Evolutionary conservation across 2,113 vertebrate genomes (phyloP).

Genomic region (Tichodroma muraria): DNA sequence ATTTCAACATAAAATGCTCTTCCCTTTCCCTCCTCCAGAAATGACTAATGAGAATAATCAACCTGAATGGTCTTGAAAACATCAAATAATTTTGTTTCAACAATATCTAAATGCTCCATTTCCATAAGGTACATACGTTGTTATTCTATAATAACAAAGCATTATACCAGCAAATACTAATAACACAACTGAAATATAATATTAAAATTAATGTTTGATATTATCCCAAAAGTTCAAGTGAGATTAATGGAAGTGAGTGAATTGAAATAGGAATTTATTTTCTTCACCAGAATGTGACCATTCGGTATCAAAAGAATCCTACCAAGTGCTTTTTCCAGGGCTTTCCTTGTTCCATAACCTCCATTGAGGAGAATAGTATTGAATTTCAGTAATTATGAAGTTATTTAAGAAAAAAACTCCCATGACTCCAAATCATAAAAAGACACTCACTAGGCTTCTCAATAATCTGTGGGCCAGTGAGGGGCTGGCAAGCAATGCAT

Average conservation of each 20-base stretch:
- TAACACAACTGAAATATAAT: neutral
- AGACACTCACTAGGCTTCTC: neutral
- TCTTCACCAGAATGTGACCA: neutral
- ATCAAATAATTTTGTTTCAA: neutral
- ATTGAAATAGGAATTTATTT: neutral
- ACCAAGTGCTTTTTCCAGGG: neutral
- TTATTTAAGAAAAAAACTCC: neutral
- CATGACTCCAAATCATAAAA: neutral
- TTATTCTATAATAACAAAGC: neutral
- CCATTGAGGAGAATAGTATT: neutral
- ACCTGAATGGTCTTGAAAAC: neutral
- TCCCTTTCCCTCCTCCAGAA: neutral
- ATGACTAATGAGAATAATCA: neutral
- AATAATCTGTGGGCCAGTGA: neutral
- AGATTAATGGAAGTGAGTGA: neutral
- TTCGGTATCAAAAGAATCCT: neutral
- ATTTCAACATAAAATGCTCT: neutral
- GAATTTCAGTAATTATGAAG: neutral
- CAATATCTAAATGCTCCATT: neutral
- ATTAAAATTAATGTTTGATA: neutral
- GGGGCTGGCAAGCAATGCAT: conserved; percentile 41
- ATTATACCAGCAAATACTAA: conserved; percentile 1
- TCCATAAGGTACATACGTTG: neutral
- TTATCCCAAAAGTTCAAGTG: neutral
- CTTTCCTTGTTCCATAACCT: neutral